Evolutionary conservation across 2,888 invertebrate genomes (phyloP), one percentile per base, ranked within the genome.

Genomic region (Galerucella nymphaeae): DNA sequence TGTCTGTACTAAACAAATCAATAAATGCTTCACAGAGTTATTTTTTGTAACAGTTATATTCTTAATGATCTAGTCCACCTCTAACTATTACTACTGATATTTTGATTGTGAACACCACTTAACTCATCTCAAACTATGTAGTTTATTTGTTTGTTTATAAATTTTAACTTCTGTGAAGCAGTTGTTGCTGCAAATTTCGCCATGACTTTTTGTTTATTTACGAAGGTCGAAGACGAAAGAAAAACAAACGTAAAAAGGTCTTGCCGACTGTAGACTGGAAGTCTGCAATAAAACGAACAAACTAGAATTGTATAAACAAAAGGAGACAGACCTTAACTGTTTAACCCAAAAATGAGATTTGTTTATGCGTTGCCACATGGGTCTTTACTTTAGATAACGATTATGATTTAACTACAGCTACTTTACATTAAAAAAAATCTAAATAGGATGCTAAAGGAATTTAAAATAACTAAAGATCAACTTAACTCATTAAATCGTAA

Each of bases 121-220:
- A 61, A 68, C 48, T 74, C 69, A 64, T 66, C 57, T 70, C 70
- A 45, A 70, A 72, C 72, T 70, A 67, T 23, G 63, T 63, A 55
- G 68, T 57, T 50, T 71, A 71, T 73, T 73, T 71, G 73, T 73
- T 75, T 75, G 69, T 75, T 75, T 72, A 70, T 57, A 57, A 61
- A 58, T 64, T 59, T 45, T n/a, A 71, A 75, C 72, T 75, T 69
- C 75, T 75, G 75, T 73, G 23, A 57, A 38, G 61, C 72, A 67
- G 53, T 66, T 30, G 67, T 75, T 70, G 71, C 71, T 70, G 75
- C 30, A 50, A 70, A 48, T 70, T 71, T 71, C 61, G 65, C 57
- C 68, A 61, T 69, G 66, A 67, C 68, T 75, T 75, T 38, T 61
- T 75, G 75, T 75, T 75, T 75, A 66, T 75, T 72, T 75, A 62